Percentiles rank a stretch among this genome's conserved stretches.
Conservation (phyloP, 2,888 invertebrate species). For the Malacosoma neustria region DNA sequence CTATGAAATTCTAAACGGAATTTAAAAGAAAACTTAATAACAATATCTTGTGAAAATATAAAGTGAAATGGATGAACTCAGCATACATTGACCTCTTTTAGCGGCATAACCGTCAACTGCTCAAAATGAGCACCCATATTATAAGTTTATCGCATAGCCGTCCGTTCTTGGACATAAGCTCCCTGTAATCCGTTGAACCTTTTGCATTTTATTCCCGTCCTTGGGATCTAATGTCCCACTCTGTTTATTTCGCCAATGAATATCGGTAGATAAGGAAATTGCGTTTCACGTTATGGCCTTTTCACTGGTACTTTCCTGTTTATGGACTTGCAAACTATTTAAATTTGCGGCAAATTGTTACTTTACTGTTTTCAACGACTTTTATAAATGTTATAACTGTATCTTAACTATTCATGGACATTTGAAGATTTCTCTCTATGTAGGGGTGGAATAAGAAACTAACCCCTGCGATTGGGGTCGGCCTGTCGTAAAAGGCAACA, state of each 20-base stretch:
- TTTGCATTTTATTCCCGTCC: conserved; percentile 18
- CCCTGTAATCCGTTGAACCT: conserved; percentile 19
- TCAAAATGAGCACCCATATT: conserved; percentile 15
- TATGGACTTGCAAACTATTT: neutral
- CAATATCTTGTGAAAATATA: neutral
- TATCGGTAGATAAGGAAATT: neutral
- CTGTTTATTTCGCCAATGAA: conserved; percentile 9
- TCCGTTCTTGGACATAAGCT: conserved; percentile 21
- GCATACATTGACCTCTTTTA: neutral
- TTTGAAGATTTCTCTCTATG: too few species aligned
- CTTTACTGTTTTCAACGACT: too few species aligned
- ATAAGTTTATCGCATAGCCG: conserved; percentile 17
- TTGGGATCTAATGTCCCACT: conserved; percentile 8
- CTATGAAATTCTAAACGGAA: too few species aligned
- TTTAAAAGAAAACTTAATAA: too few species aligned
- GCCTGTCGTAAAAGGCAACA: too few species aligned
- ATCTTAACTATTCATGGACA: too few species aligned
- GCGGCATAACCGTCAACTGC: conserved; percentile 14
- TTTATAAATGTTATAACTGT: too few species aligned
- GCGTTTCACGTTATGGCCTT: neutral
- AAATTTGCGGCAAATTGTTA: neutral
- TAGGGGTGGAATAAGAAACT: too few species aligned
- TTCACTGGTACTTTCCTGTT: neutral
- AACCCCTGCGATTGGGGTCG: too few species aligned
- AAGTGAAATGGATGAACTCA: neutral